Evolutionary conservation across 2,113 vertebrate species (phyloP).

Genomic region (Heterotilapia buettikoferi): DNA sequence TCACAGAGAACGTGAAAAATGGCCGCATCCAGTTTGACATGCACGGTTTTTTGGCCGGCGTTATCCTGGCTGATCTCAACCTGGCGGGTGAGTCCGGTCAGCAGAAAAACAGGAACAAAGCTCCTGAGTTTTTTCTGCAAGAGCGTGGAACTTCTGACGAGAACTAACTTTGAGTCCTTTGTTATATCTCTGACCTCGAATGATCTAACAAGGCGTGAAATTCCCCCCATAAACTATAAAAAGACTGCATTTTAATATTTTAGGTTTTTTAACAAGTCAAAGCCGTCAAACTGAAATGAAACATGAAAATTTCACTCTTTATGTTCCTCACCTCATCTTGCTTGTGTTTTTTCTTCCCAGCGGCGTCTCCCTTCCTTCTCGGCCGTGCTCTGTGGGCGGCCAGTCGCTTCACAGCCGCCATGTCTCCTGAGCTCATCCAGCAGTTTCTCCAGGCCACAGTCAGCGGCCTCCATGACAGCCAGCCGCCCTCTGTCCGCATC

Average conservation of each 20-base stretch:
- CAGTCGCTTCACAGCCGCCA: slow-evolving; percentile 93
- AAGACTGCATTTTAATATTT: not conserved
- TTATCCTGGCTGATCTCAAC: slow-evolving; percentile 93
- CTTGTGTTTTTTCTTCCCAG: not conserved
- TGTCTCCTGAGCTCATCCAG: slow-evolving; percentile 96
- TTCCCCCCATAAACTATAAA: not conserved
- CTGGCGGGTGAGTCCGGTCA: slow-evolving; percentile 74
- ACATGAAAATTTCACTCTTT: not conserved
- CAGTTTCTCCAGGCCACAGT: slow-evolving; percentile 98
- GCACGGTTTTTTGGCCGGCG: slow-evolving; percentile 91
- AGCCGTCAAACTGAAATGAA: not conserved
- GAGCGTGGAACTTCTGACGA: not conserved
- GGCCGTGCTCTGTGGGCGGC: slow-evolving; percentile 96
- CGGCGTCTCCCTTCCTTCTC: slow-evolving; percentile 89
- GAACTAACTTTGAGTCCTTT: not conserved
- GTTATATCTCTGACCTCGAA: not conserved
- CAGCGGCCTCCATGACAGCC: slow-evolving; percentile 89
- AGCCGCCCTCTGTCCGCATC: slow-evolving; percentile 92
- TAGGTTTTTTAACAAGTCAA: not conserved
- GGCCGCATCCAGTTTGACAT: slow-evolving; percentile 94
- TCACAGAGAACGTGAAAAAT: slow-evolving; percentile 92
- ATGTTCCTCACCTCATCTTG: not conserved
- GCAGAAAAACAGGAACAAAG: not conserved
- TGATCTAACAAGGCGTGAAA: fast-evolving
- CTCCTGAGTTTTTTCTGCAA: not conserved